Evolutionary conservation across 2,888 invertebrate species (phyloP), one percentile per base, ranked within the genome.

Genomic region (Podabrus alpinus): DNA sequence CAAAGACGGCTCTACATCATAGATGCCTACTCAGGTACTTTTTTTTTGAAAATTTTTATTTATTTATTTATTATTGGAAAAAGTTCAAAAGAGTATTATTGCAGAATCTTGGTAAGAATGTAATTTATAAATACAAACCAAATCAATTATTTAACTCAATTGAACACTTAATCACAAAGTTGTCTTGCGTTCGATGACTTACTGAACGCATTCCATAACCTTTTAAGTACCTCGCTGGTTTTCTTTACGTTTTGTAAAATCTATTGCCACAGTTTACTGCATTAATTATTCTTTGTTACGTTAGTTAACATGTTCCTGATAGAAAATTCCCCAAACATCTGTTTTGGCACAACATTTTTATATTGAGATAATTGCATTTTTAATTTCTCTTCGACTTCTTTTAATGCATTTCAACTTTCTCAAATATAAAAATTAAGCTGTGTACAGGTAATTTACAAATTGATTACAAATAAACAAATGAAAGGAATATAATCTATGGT

Each of bases 401-500:
- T 45, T 45, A n/a, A n/a, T 45, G 45, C 45, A 45, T 45, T 45
- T 45, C 45, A 45, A 45, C 45, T 45, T 45, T 45, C 45, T 45
- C 45, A 7, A 45, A 45, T 45, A n/a, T 45, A 45, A n/a, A 45
- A 45, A 45, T 45, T 45, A 29, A 29, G 11, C 4, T 11, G 4
- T 29, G 4, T 45, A 7, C n/a, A n/a, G 7, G n/a, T 45, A 45
- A 45, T 45, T 45, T 45, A n/a, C 45, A n/a, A 45, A 45, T n/a
- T 7, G n/a, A n/a, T n/a, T 45, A 1, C n/a, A 45, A 45, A 45
- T 45, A 71, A 73, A 69, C 66, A 25, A 64, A 70, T 29, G 11
- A 74, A 68, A 64, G 74, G 29, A 73, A 69, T 66, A 73, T 73
- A 66, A 66, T 29, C 61, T 74, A 66, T 59, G 61, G 72, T 72